Conservation (phyloP, 1,140 invertebrate species). For the Drosophila trapezifrons region DNA sequence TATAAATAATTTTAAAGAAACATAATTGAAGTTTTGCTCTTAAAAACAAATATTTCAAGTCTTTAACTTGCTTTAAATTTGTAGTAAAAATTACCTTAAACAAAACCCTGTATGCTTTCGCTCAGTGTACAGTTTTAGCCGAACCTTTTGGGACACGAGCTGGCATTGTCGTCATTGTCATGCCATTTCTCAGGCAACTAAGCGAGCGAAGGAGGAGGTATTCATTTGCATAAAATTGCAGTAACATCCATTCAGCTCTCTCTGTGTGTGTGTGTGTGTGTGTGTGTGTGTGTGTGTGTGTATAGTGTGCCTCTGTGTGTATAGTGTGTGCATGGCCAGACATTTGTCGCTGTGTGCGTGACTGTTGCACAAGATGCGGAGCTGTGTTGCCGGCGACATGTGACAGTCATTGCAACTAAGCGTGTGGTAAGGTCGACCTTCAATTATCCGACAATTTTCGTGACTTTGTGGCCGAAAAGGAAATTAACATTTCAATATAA, state of each 20-base stretch:
- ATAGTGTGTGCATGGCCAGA: background rate
- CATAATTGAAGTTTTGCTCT: too few species aligned
- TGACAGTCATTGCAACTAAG: slow-evolving; percentile 32
- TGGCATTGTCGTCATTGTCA: slow-evolving; percentile 34
- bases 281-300: background rate
- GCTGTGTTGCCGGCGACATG: slow-evolving; percentile 10
- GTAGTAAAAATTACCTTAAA: too few species aligned
- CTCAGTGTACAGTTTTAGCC: slow-evolving; percentile 4
- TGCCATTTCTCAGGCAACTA: slow-evolving; percentile 46
- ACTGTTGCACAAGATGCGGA: slow-evolving; percentile 42
- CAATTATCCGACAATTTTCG: slow-evolving; percentile 33
- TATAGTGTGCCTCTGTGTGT: background rate
- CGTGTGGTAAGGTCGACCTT: slow-evolving; percentile 23
- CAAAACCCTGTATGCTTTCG: background rate
- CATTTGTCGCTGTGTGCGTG: slow-evolving; percentile 26
- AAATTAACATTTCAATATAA: background rate
- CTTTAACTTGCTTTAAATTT: too few species aligned
- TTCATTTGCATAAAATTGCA: slow-evolving; percentile 49
- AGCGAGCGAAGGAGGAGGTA: slow-evolving; percentile 28
- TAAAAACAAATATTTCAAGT: too few species aligned
- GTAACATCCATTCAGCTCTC: slow-evolving; percentile 29
- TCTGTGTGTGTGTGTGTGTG: background rate
- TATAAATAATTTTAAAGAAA: too few species aligned
- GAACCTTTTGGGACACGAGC: background rate
- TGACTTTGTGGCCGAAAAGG: slow-evolving; percentile 1